These are phyloP conservation scores for Bubo scandiacus DNA, from an alignment of 2,113 vertebrate genomes.

Conservation along the genomic window DNA sequence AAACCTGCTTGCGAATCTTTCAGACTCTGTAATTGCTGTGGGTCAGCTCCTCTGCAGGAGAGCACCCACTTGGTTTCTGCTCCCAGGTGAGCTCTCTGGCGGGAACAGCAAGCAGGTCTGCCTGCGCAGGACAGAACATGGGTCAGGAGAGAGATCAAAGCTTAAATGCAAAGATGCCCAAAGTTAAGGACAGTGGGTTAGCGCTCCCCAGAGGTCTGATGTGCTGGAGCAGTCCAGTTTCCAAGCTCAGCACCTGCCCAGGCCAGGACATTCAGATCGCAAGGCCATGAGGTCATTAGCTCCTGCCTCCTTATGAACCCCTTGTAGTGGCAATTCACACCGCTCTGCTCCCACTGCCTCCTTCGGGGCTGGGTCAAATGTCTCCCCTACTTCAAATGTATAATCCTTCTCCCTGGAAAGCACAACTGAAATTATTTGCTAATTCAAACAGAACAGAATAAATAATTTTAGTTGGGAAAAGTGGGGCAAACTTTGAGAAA, in stretches of 20 bases:
- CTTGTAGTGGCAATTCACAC: not conserved
- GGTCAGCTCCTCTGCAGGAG: not conserved
- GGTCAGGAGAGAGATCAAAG: rapidly evolving
- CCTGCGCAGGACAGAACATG: rapidly evolving
- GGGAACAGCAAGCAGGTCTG: not conserved
- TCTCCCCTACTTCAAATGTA: not conserved
- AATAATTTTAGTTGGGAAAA: not conserved
- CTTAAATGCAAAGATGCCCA: not conserved
- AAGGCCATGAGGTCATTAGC: rapidly evolving
- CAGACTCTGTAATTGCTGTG: not conserved
- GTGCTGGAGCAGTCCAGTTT: not conserved
- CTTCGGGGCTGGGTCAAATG: rapidly evolving
- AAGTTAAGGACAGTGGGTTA: rapidly evolving
- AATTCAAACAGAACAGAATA: not conserved
- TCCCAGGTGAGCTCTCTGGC: not conserved
- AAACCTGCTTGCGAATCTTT: not conserved
- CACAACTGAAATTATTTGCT: not conserved
- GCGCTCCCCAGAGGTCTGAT: not conserved
- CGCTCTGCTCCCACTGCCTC: not conserved
- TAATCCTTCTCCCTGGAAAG: not conserved
- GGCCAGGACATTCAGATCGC: rapidly evolving
- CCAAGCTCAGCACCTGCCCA: not conserved
- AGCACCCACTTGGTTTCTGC: not conserved
- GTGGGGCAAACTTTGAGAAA: not conserved
- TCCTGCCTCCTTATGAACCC: not conserved